Percentiles rank a stretch among this genome's conserved stretches.
Evolutionary conservation across 2,113 vertebrate genomes (phyloP).

Genomic region (Gadus chalcogrammus): DNA sequence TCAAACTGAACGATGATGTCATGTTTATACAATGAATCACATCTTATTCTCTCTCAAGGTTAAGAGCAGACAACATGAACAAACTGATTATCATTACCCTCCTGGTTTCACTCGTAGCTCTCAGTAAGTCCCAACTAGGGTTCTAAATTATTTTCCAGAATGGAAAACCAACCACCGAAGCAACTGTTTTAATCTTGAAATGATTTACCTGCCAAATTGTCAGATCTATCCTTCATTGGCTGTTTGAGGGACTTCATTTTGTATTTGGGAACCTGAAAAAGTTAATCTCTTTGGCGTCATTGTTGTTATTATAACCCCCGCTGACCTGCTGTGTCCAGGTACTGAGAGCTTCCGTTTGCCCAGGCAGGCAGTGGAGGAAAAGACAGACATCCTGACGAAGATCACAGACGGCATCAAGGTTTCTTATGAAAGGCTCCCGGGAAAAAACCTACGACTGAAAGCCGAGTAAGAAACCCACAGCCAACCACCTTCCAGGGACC

Average conservation of each 20-base stretch:
- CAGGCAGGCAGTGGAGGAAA: constrained; percentile 43
- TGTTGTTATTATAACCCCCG: background rate
- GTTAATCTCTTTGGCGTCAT: background rate
- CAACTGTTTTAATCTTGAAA: too few species aligned
- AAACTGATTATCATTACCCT: constrained; percentile 65
- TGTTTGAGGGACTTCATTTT: too few species aligned
- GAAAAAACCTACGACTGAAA: constrained; percentile 63
- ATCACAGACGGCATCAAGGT: constrained; percentile 44
- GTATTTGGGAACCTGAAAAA: too few species aligned
- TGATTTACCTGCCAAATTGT: too few species aligned
- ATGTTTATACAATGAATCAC: constrained; percentile 36
- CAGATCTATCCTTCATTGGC: too few species aligned
- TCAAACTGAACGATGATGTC: too few species aligned
- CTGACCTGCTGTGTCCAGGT: constrained; percentile 37
- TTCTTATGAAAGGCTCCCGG: constrained; percentile 39
- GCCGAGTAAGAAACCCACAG: constrained; percentile 53
- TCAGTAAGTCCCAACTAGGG: constrained; percentile 56
- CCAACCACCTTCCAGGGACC: background rate
- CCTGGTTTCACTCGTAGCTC: constrained; percentile 60
- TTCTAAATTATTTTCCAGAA: background rate
- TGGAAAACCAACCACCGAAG: background rate
- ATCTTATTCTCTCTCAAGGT: constrained; percentile 39
- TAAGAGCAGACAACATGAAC: constrained; percentile 55
- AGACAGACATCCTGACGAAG: constrained; percentile 36
- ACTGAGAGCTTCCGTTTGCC: constrained; percentile 65